Evolutionary conservation across 2,113 vertebrate genomes (phyloP).

Genomic region (Hassar affinis): DNA sequence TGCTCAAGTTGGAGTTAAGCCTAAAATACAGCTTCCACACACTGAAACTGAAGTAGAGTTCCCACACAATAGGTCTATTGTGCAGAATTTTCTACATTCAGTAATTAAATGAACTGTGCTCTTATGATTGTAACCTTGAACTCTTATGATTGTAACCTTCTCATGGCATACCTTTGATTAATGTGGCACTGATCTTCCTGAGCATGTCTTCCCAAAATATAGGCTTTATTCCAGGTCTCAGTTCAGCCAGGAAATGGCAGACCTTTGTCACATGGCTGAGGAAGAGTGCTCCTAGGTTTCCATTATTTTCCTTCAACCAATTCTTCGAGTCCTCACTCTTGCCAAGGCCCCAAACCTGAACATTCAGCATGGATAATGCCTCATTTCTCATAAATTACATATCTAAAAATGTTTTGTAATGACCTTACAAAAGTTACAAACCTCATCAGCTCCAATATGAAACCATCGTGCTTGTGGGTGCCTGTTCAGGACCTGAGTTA

Average conservation of each 20-base stretch:
- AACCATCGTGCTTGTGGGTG: conserved; percentile 69
- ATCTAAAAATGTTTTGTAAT: background rate
- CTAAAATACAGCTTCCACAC: background rate
- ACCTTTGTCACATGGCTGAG: conserved; percentile 72
- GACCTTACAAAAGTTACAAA: conserved; percentile 27
- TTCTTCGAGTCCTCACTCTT: conserved; percentile 72
- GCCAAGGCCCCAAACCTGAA: conserved; percentile 75
- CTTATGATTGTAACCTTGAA: background rate
- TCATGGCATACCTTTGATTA: conserved; percentile 64
- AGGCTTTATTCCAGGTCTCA: conserved; percentile 55
- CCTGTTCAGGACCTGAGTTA: conserved; percentile 70
- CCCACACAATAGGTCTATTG: background rate
- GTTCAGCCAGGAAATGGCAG: conserved; percentile 57
- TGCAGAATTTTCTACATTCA: background rate
- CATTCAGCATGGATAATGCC: background rate
- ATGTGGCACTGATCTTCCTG: conserved; percentile 58
- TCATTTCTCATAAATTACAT: background rate
- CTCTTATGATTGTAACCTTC: background rate
- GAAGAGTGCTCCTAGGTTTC: conserved; percentile 67
- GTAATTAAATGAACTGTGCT: background rate
- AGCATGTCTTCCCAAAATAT: conserved; percentile 79
- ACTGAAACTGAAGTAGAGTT: background rate
- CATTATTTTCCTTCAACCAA: conserved; percentile 67
- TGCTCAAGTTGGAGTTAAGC: background rate
- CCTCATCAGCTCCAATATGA: conserved; percentile 72